A percentile compares a stretch with the other conserved stretches of the same genome.
Conservation (phyloP, 2,888 invertebrate species). For the Bruchidius siliquastri region DNA sequence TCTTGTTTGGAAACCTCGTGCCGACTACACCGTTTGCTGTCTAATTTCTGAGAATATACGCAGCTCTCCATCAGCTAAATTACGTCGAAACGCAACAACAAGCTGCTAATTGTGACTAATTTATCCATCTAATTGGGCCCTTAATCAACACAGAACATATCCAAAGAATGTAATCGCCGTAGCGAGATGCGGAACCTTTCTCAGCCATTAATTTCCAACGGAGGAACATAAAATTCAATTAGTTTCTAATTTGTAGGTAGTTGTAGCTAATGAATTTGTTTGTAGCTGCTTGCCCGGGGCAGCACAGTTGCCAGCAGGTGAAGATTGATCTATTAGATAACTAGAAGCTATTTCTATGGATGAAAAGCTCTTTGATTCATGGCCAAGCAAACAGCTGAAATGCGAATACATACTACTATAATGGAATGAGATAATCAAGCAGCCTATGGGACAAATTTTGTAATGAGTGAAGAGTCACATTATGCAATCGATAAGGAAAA, state of each 20-base stretch:
- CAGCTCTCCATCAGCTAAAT: not conserved
- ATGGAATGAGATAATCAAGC: too few species aligned
- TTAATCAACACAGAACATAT: not conserved
- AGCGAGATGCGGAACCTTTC: not conserved
- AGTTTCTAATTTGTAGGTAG: not conserved
- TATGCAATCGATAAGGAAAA: too few species aligned
- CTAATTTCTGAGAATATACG: not conserved
- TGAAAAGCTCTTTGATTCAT: not conserved
- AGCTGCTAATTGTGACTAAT: not conserved
- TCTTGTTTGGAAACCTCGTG: not conserved
- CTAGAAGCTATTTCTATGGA: not conserved
- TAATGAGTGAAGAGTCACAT: too few species aligned
- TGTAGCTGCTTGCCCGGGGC: not conserved
- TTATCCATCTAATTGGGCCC: not conserved
- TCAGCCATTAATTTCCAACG: not conserved
- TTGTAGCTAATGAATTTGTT: not conserved
- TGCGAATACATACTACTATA: too few species aligned
- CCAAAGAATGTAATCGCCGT: not conserved
- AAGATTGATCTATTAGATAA: not conserved
- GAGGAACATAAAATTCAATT: not conserved
- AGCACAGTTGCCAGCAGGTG: not conserved
- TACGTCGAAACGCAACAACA: not conserved
- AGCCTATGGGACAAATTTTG: too few species aligned
- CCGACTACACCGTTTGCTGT: not conserved
- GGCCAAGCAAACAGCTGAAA: too few species aligned